Conservation (phyloP, 2,797 vertebrate species). For the Orientallactaga sibirica region DNA sequence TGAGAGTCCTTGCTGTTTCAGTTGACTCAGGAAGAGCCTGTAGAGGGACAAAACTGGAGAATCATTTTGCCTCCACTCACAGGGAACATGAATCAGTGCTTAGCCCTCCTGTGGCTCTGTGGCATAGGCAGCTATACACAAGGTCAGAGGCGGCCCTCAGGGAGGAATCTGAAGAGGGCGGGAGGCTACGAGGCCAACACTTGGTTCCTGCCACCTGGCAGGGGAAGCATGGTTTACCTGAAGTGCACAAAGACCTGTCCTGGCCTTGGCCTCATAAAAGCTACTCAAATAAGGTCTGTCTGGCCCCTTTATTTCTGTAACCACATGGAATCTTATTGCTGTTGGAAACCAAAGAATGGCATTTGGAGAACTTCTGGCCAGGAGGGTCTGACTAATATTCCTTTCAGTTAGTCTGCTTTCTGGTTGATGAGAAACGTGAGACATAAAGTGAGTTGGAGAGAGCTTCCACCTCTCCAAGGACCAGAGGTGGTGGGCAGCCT, state of each 20-base stretch:
- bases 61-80: background rate
- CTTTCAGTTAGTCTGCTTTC: background rate
- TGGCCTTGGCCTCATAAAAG: background rate
- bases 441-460: background rate
- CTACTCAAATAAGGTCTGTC: background rate
- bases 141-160: rapidly evolving
- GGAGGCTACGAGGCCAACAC: background rate
- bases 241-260: background rate
- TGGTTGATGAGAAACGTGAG: background rate
- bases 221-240: background rate
- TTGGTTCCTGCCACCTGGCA: background rate
- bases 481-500: background rate
- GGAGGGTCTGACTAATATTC: background rate
- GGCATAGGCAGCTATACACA: rapidly evolving
- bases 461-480: background rate
- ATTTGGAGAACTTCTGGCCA: background rate
- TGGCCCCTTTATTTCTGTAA: background rate
- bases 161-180: background rate
- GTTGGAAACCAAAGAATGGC: background rate
- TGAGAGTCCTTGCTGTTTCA: background rate
- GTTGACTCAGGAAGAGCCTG: background rate
- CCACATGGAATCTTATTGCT: background rate
- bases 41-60: background rate
- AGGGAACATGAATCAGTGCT: background rate
- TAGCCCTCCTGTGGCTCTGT: rapidly evolving